phyloP scores from a whole-genome alignment of 2,888 invertebrate species.

The Junonia oenone region DNA sequence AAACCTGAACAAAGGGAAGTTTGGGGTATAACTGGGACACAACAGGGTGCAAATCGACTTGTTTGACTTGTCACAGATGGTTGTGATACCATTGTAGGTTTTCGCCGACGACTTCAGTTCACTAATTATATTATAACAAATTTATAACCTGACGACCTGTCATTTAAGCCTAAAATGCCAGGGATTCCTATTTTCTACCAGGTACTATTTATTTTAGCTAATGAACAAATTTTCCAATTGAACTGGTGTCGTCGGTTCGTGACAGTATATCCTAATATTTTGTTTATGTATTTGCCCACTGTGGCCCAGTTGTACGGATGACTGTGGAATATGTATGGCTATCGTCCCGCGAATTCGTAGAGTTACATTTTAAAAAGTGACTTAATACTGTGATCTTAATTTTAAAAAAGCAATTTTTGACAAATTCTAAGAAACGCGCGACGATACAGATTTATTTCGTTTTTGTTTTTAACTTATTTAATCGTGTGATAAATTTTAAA shows the following conservation, averaged over 20 bases:
- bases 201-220: slow-evolving; percentile 33
- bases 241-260: slow-evolving; percentile 52
- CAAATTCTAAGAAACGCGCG: slow-evolving; percentile 64
- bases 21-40: slow-evolving; percentile 64
- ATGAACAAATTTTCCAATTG: slow-evolving; percentile 23
- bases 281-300: slow-evolving; percentile 44
- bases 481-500: slow-evolving; percentile 64
- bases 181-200: slow-evolving; percentile 33
- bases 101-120: slow-evolving; percentile 51
- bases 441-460: slow-evolving; percentile 53
- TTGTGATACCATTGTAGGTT: slow-evolving; percentile 37
- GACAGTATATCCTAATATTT: slow-evolving; percentile 50
- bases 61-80: slow-evolving; percentile 51
- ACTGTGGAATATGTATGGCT: slow-evolving; percentile 75
- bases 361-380: slow-evolving; percentile 72
- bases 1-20: slow-evolving; percentile 58
- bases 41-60: slow-evolving; percentile 59
- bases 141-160: slow-evolving; percentile 36
- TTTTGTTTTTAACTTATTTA: slow-evolving; percentile 67
- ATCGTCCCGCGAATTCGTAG: slow-evolving; percentile 69
- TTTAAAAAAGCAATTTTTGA: slow-evolving; percentile 74
- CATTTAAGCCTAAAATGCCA: slow-evolving; percentile 32
- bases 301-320: slow-evolving; percentile 62
- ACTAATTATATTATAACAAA: slow-evolving; percentile 26
- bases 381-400: slow-evolving; percentile 80